Base-by-base conservation (phyloP, 2,888 invertebrate species). In the Prosopocoilus inquinatus region DNA sequence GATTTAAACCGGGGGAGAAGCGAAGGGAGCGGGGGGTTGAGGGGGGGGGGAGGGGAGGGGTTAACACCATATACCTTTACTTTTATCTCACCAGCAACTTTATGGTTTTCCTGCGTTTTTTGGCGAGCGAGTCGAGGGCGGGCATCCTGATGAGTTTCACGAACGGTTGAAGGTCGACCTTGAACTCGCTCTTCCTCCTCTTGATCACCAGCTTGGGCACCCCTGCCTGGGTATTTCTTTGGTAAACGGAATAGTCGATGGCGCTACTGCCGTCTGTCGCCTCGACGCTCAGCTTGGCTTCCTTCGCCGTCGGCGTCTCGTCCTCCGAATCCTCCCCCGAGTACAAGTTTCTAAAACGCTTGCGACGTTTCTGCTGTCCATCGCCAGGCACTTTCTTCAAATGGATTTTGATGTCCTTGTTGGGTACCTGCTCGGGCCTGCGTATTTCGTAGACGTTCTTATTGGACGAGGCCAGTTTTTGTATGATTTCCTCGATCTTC, bases 191-290 rank as follows among this genome's bases (percentile, higher is more conserved):
- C 47, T 59, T 64, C 39, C 57, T 58, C 38, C 62, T 48, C 43
- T 62, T 64, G 38, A 64, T 57, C 11, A 64, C 58, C 51, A 64
- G 53, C 47, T 55, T 58, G 9, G 62, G 59, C 28, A 64, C 53
- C 39, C 58, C 61, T 43, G 57, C 59, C 32, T 56, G 53, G 13
- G 58, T 60, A 39, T 61, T 61, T 36, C 62, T 54, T 41, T 60
- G 62, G 39, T 58, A 58, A 2, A 64, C 62, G 12, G 64, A 64
- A 46, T 64, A 64, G 48, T 36, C 52, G 12, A 36, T 36, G 36
- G 36, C 36, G 34, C 8, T 9, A 12, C 11, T 12, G 36, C 36
- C 36, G 7, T 28, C 7, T 28, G 2, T 28, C 12, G 11, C 7
- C 5, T 38, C 38, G 4, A 12, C 38, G 38, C 38, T 38, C 15